phyloP scores from a whole-genome alignment of 2,888 invertebrate genomes.

The Cloeon dipterum region DNA sequence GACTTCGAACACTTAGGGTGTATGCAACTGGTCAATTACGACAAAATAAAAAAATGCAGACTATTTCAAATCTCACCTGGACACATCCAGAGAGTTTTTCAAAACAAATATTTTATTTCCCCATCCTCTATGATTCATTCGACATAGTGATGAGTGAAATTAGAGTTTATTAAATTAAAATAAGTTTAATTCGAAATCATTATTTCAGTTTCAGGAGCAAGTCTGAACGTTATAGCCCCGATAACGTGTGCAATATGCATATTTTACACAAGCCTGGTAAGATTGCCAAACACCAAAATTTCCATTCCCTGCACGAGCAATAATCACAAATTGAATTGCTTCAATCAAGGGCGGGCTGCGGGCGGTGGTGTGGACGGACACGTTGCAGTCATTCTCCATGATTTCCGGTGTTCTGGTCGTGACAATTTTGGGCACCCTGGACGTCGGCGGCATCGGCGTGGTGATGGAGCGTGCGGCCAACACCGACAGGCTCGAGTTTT shows the following conservation, averaged over 20 bases:
- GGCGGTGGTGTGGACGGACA: constrained; percentile 64
- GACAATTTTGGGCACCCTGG: constrained; percentile 35
- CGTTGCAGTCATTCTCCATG: constrained; percentile 50
- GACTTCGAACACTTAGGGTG: too few relatives aligned
- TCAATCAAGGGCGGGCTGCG: constrained; percentile 42
- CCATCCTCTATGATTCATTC: too few relatives aligned
- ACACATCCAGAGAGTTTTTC: too few relatives aligned
- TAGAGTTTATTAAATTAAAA: too few relatives aligned
- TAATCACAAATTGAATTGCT: background rate
- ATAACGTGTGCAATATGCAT: constrained; percentile 68
- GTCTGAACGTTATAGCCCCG: constrained; percentile 54
- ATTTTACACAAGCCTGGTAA: constrained; percentile 75
- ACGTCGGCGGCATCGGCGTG: constrained; percentile 35
- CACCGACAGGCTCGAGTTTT: constrained; percentile 43
- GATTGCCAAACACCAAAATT: too few relatives aligned
- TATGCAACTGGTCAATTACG: too few relatives aligned
- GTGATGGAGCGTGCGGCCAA: constrained; percentile 34
- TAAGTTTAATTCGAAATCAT: too few relatives aligned
- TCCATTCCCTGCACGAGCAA: too few relatives aligned
- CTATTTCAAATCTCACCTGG: too few relatives aligned
- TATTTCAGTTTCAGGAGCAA: constrained; percentile 59
- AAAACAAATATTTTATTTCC: too few relatives aligned
- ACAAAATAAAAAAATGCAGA: too few relatives aligned
- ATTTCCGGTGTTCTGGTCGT: constrained; percentile 43
- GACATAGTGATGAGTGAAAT: too few relatives aligned